Evolutionary conservation across 2,113 vertebrate species (phyloP).

Genomic region (Lagopus leucura): DNA sequence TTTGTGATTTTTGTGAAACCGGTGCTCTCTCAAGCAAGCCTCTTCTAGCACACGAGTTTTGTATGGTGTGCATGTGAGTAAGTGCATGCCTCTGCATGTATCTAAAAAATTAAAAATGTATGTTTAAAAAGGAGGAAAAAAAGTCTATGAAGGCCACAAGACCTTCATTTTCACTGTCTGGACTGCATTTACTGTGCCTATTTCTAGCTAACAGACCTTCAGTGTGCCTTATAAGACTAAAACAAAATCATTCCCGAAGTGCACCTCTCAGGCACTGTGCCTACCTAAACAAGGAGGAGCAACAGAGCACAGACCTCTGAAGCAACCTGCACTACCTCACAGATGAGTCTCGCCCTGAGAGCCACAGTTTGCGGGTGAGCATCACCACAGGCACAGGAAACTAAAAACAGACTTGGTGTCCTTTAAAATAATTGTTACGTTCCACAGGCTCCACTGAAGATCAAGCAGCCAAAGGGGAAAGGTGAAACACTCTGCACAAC

Average conservation of each 20-base stretch:
- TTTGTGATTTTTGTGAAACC: not conserved
- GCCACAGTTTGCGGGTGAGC: not conserved
- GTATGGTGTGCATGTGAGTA: not conserved
- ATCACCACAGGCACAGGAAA: not conserved
- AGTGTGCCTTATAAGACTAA: not conserved
- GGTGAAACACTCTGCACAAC: not conserved
- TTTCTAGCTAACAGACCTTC: not conserved
- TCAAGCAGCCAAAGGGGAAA: not conserved
- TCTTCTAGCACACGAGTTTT: not conserved
- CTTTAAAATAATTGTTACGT: not conserved
- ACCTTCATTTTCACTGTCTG: not conserved
- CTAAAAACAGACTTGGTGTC: not conserved
- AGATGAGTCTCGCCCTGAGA: not conserved
- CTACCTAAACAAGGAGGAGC: not conserved
- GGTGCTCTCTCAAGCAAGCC: not conserved
- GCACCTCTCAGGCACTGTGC: not conserved
- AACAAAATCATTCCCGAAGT: not conserved
- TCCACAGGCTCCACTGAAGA: not conserved
- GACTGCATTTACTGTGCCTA: not conserved
- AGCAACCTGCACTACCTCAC: not conserved
- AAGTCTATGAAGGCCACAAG: not conserved
- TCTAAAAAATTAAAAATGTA: not conserved
- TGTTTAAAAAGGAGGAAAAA: not conserved
- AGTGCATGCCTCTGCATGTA: not conserved
- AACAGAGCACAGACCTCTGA: not conserved